Percentiles rank a stretch among this genome's conserved stretches.
Conservation (phyloP, 2,113 vertebrate species). For the Ceyx cyanopectus region DNA sequence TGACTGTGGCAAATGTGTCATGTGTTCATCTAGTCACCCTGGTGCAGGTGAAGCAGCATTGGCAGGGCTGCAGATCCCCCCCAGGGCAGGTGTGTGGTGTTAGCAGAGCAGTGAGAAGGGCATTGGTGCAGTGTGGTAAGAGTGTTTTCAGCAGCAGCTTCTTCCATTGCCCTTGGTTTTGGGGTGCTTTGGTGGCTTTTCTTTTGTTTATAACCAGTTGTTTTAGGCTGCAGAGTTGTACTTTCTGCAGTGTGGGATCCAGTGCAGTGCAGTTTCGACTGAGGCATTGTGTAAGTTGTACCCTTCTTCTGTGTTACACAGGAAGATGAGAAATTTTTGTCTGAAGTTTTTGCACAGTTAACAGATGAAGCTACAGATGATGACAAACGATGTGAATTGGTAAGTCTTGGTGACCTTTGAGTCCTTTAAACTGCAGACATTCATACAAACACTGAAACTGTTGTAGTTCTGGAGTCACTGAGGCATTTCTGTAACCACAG, state of each 20-base stretch:
- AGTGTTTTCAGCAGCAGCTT: background rate
- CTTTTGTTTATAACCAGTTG: background rate
- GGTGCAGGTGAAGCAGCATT: background rate
- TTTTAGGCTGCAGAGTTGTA: background rate
- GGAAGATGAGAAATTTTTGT: conserved; percentile 99
- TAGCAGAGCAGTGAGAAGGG: accelerated
- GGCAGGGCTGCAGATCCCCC: background rate
- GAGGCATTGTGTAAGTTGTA: conserved; percentile 8
- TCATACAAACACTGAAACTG: background rate
- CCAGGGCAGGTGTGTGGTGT: no score
- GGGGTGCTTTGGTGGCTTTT: no score
- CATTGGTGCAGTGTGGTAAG: background rate
- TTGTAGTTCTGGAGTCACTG: background rate
- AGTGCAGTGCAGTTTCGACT: background rate
- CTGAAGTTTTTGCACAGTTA: conserved; percentile 98
- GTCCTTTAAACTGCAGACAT: background rate
- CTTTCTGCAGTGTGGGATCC: background rate
- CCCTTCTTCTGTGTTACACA: conserved; percentile 70
- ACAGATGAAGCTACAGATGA: conserved; percentile 97
- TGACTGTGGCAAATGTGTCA: background rate
- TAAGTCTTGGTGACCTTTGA: conserved; percentile 61
- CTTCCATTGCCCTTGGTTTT: background rate
- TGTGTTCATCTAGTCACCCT: background rate
- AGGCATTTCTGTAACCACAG: background rate
- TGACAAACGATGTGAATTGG: conserved; percentile 94